phyloP scores from a whole-genome alignment of 1,140 invertebrate genomes.

The Psilanteris sp. region DNA sequence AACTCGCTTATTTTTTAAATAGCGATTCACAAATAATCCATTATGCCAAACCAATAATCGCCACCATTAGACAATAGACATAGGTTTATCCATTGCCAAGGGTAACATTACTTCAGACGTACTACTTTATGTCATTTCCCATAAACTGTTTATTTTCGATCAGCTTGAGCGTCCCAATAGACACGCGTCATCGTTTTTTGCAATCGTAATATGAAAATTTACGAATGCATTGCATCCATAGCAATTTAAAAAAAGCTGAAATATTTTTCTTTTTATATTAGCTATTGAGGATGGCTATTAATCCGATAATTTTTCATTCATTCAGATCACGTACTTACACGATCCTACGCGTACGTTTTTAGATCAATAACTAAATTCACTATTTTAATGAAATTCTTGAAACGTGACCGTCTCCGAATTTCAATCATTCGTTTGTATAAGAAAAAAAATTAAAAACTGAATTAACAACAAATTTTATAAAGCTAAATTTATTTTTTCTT shows the following conservation, averaged over 20 bases:
- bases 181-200: no score
- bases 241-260: slow-evolving; percentile 29
- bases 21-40: slow-evolving; percentile 2
- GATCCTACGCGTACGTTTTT: slow-evolving; percentile 57
- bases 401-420: slow-evolving; percentile 40
- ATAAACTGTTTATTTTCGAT: no score
- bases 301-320: slow-evolving; percentile 54
- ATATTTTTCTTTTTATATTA: slow-evolving; percentile 50
- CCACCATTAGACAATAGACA: no score
- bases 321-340: slow-evolving; percentile 59
- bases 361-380: slow-evolving; percentile 60
- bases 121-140: no score
- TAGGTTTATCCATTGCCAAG: no score
- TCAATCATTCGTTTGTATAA: slow-evolving; percentile 28
- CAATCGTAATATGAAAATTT: no score
- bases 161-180: no score
- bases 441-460: slow-evolving; percentile 2
- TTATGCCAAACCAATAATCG: no score
- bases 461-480: slow-evolving; percentile 16
- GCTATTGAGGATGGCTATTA: slow-evolving; percentile 36
- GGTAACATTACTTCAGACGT: no score
- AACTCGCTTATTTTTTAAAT: slow-evolving; percentile 33
- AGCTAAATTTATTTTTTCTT: no score
- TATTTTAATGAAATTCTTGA: slow-evolving; percentile 62
- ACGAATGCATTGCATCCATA: slow-evolving; percentile 7